Evolutionary conservation across 1,140 invertebrate species (phyloP).

Genomic region (Plutomurus gul): DNA sequence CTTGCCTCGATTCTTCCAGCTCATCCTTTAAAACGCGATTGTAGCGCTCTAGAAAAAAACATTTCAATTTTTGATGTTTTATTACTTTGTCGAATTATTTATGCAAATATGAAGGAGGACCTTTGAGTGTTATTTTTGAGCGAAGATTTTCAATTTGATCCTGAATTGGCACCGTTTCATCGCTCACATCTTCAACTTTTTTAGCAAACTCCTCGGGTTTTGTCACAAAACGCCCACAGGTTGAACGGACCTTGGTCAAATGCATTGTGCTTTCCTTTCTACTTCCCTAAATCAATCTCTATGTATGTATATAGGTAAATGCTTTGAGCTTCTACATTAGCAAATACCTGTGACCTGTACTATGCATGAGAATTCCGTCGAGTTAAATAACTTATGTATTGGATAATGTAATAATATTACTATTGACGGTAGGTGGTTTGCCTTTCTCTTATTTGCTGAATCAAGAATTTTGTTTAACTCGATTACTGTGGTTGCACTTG

Average conservation of each 20-base stretch:
- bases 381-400: too few relatives aligned
- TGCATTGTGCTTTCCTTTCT: constrained; percentile 23
- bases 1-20: constrained; percentile 48
- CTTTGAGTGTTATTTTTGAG: constrained; percentile 48
- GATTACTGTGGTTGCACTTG: too few relatives aligned
- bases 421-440: too few relatives aligned
- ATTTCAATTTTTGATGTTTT: not conserved
- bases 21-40: constrained; percentile 51
- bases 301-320: too few relatives aligned
- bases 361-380: too few relatives aligned
- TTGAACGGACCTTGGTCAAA: constrained; percentile 15
- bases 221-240: constrained; percentile 37
- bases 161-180: constrained; percentile 48
- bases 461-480: too few relatives aligned
- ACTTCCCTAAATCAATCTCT: too few relatives aligned
- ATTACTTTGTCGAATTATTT: not conserved
- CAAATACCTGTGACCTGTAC: too few relatives aligned
- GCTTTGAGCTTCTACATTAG: too few relatives aligned
- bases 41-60: constrained; percentile 40
- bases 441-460: too few relatives aligned
- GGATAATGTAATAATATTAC: too few relatives aligned
- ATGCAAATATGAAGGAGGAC: too few relatives aligned
- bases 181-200: constrained; percentile 24
- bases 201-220: constrained; percentile 35
- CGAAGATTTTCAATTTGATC: constrained; percentile 51